Conservation (phyloP, 2,797 vertebrate genomes). For the Spondyliosoma cantharus region DNA sequence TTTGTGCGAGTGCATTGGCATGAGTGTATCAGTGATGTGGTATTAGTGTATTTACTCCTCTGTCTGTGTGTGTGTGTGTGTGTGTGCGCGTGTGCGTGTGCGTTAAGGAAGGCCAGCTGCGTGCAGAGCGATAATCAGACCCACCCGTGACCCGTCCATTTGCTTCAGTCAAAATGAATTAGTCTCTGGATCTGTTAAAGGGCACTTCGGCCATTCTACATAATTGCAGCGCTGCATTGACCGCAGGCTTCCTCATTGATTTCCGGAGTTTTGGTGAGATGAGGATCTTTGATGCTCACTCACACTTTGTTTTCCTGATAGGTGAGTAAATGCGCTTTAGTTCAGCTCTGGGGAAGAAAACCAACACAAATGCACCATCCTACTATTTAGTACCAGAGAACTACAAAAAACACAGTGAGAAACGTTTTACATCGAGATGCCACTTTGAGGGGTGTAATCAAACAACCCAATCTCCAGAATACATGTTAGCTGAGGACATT, state of each 20-base stretch:
- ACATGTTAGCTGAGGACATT: too few species aligned
- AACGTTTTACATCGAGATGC: too few species aligned
- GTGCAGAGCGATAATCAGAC: slow-evolving; percentile 61
- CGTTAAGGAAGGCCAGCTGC: slow-evolving; percentile 39
- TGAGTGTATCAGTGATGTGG: background rate
- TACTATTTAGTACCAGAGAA: background rate
- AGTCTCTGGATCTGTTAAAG: slow-evolving; percentile 69
- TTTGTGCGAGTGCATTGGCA: background rate
- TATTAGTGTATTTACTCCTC: slow-evolving; percentile 4
- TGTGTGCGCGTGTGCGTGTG: slow-evolving; percentile 27
- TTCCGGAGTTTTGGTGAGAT: slow-evolving; percentile 54
- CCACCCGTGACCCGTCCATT: slow-evolving; percentile 55
- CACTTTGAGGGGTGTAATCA: too few species aligned
- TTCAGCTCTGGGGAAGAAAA: slow-evolving; percentile 4
- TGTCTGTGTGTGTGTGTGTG: slow-evolving; percentile 19
- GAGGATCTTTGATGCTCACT: slow-evolving; percentile 45
- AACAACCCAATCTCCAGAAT: too few species aligned
- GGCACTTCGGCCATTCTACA: slow-evolving; percentile 46
- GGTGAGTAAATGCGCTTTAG: background rate
- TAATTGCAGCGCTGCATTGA: slow-evolving; percentile 61
- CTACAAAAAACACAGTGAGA: background rate
- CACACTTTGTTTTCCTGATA: background rate
- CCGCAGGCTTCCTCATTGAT: slow-evolving; percentile 61
- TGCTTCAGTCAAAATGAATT: slow-evolving; percentile 69
- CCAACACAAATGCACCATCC: too few species aligned